These are phyloP conservation scores for Periphyllus acericola DNA, from an alignment of 2,888 invertebrate species.

Conservation along the genomic window DNA sequence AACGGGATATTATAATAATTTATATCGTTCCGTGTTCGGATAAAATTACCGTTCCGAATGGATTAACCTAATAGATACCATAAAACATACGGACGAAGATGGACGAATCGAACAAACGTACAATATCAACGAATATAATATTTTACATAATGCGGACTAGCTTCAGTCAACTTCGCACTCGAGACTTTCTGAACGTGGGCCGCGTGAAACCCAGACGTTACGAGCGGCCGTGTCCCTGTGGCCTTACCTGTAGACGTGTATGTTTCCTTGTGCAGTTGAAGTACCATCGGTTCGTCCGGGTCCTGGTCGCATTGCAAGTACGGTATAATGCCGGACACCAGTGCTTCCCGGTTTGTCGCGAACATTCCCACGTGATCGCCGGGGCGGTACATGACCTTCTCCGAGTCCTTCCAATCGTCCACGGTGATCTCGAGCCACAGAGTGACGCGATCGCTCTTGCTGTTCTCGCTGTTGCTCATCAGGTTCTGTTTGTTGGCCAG, in stretches of 20 bases:
- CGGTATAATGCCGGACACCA: slow-evolving; percentile 82
- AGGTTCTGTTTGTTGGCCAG: slow-evolving; percentile 69
- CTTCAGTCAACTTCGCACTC: no score
- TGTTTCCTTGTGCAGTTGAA: slow-evolving; percentile 85
- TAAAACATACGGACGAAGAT: no score
- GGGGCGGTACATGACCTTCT: slow-evolving; percentile 76
- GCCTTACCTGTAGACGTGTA: slow-evolving; percentile 83
- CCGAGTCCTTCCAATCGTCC: slow-evolving; percentile 67
- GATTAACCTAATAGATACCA: no score
- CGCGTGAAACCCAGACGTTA: neutral
- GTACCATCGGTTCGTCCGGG: slow-evolving; percentile 77
- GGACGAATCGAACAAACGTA: no score
- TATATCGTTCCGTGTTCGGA: no score
- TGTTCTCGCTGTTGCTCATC: slow-evolving; percentile 66
- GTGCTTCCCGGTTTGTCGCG: slow-evolving; percentile 81
- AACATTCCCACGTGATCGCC: slow-evolving; percentile 95
- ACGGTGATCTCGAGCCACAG: slow-evolving; percentile 64
- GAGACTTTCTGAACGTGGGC: no score
- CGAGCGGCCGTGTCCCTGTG: neutral
- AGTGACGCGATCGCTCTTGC: slow-evolving; percentile 65
- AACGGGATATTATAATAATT: no score
- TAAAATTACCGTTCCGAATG: no score
- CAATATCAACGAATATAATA: no score
- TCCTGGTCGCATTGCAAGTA: slow-evolving; percentile 72
- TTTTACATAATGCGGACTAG: no score